phyloP scores from a whole-genome alignment of 2,888 invertebrate genomes.

The Celastrina argiolus region DNA sequence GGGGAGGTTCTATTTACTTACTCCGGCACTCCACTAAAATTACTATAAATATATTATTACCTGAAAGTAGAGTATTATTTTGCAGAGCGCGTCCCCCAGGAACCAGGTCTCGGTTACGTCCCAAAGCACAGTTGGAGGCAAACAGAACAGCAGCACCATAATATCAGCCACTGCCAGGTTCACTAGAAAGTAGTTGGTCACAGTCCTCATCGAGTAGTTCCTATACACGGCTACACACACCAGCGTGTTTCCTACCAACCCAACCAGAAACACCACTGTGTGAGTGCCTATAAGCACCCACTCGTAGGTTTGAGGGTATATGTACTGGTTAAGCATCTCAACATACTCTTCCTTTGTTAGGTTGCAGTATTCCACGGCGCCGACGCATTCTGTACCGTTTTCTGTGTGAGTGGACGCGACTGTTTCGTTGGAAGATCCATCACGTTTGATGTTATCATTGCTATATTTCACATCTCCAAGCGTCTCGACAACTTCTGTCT shows the following conservation, averaged over 20 bases:
- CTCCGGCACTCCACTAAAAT: no score
- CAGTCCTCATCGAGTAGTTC: constrained; percentile 92
- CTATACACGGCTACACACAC: constrained; percentile 93
- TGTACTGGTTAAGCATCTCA: constrained; percentile 78
- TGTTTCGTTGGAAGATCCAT: constrained; percentile 6
- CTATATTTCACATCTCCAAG: constrained; percentile 6
- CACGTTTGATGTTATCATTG: constrained; percentile 12
- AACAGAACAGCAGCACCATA: constrained; percentile 91
- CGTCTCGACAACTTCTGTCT: constrained; percentile 2
- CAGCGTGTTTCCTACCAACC: constrained; percentile 89
- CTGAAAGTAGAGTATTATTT: constrained; percentile 92
- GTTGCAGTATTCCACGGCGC: constrained; percentile 65
- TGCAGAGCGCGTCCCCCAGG: constrained; percentile 89
- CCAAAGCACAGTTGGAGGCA: constrained; percentile 92
- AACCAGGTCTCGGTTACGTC: constrained; percentile 97
- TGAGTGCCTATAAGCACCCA: constrained; percentile 88
- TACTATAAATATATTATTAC: constrained; percentile 69
- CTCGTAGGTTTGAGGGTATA: constrained; percentile 84
- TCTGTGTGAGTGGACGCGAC: neutral
- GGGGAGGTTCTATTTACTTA: no score
- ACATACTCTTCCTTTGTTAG: constrained; percentile 78
- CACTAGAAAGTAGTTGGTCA: constrained; percentile 95
- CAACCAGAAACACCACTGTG: constrained; percentile 85
- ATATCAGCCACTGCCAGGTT: constrained; percentile 93
- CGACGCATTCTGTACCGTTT: constrained; percentile 53